phyloP scores from a whole-genome alignment of 2,113 vertebrate genomes.

The Oryzias javanicus region DNA sequence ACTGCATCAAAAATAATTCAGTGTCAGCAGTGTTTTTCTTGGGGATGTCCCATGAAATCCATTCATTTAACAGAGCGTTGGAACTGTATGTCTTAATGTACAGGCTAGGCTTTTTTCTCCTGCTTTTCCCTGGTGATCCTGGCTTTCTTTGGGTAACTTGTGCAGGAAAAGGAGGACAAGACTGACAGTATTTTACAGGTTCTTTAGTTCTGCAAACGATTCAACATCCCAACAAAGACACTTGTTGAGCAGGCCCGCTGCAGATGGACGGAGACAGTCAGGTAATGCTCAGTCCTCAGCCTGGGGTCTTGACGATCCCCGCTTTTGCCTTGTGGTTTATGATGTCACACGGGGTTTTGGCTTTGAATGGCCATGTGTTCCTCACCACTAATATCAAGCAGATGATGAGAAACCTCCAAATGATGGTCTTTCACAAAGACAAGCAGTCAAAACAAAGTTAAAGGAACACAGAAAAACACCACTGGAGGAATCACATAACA shows the following conservation, averaged over 20 bases:
- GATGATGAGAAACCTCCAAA: constrained; percentile 80
- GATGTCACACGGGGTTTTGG: constrained; percentile 78
- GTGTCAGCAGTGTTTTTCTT: no score
- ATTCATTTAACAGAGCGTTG: constrained; percentile 10
- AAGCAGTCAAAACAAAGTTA: constrained; percentile 82
- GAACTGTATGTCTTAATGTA: neutral
- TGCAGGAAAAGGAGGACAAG: no score
- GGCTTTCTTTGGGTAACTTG: no score
- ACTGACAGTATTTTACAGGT: neutral
- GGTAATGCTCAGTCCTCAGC: constrained; percentile 60
- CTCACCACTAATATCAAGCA: constrained; percentile 84
- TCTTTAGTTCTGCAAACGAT: constrained; percentile 3
- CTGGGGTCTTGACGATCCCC: constrained; percentile 67
- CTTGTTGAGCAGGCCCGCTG: constrained; percentile 27
- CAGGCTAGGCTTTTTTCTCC: neutral
- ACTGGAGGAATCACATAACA: constrained; percentile 65
- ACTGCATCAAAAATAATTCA: no score
- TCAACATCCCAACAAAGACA: neutral
- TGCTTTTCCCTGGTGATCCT: no score
- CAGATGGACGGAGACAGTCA: constrained; percentile 56
- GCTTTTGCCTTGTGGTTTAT: constrained; percentile 75
- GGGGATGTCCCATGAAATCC: no score
- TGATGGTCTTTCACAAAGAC: constrained; percentile 80
- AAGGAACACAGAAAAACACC: constrained; percentile 75
- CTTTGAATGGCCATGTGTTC: constrained; percentile 82